These are phyloP conservation scores for Cremastinae sp. DNA, from an alignment of 2,888 invertebrate species.

Conservation along the genomic window DNA sequence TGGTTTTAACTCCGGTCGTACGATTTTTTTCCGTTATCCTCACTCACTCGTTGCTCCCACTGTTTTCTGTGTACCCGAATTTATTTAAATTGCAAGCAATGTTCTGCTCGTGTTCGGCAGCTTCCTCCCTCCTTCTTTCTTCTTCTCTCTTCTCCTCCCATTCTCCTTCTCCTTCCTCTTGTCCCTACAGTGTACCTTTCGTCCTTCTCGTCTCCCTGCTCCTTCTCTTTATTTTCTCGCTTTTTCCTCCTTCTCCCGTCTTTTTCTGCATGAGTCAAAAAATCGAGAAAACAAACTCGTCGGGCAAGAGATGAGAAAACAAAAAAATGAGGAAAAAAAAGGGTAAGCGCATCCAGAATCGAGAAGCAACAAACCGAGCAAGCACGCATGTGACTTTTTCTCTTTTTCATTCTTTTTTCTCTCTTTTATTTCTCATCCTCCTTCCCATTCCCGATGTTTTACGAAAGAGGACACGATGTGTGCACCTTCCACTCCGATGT, in stretches of 20 bases:
- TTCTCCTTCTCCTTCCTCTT: conserved; percentile 55
- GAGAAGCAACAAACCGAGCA: conserved; percentile 25
- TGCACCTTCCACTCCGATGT: conserved; percentile 6
- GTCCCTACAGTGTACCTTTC: conserved; percentile 25
- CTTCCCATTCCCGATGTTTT: conserved; percentile 20
- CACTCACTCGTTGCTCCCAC: conserved; percentile 30
- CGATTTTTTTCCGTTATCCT: conserved; percentile 25
- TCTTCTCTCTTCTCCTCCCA: conserved; percentile 55
- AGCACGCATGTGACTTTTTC: conserved; percentile 28
- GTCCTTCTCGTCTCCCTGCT: conserved; percentile 33
- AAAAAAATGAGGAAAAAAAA: conserved; percentile 58
- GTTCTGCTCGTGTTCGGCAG: conserved; percentile 79
- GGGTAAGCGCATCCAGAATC: conserved; percentile 24
- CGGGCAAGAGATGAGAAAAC: conserved; percentile 59
- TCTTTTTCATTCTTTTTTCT: conserved; percentile 9
- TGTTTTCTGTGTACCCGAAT: conserved; percentile 69
- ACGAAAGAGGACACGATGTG: conserved; percentile 18
- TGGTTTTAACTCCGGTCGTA: conserved; percentile 4
- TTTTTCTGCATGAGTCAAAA: conserved; percentile 57
- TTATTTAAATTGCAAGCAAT: conserved; percentile 80
- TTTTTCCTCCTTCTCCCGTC: not conserved
- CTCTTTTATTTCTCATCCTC: too few species aligned
- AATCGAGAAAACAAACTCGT: conserved; percentile 67
- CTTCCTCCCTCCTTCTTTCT: conserved; percentile 69
- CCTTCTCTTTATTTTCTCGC: conserved; percentile 24